phyloP scores from a whole-genome alignment of 2,888 invertebrate species.

The Nephrotoma guestfalica region DNA sequence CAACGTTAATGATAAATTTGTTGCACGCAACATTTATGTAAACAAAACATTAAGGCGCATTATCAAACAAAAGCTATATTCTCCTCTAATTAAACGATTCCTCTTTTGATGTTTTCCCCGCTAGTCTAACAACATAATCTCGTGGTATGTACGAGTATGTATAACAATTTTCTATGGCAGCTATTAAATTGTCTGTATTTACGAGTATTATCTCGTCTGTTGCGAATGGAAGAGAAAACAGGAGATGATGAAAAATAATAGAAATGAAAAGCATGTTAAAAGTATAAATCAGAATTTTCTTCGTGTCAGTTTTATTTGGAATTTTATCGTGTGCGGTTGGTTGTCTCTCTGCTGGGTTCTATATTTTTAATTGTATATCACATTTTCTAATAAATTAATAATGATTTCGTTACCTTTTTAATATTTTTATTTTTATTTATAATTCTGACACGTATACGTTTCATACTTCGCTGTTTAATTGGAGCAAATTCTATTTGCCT shows the following conservation, averaged over 20 bases:
- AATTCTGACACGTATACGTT: neutral
- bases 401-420: neutral
- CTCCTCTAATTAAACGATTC: neutral
- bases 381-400: neutral
- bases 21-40: neutral
- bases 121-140: neutral
- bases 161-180: neutral
- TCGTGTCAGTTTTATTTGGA: neutral
- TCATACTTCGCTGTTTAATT: neutral
- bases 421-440: neutral
- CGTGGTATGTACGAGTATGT: neutral
- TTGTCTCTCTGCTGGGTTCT: neutral
- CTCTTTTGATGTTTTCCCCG: neutral
- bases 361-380: neutral
- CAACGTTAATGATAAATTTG: neutral
- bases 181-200: neutral
- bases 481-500: neutral
- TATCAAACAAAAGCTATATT: neutral
- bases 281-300: neutral
- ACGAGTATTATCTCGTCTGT: neutral
- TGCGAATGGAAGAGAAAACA: neutral
- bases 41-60: too few species aligned
- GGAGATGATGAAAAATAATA: neutral
- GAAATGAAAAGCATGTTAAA: neutral
- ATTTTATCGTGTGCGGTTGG: neutral